These are phyloP conservation scores for Apolygus lucorum DNA, from an alignment of 1,140 invertebrate species.

Conservation along the genomic window DNA sequence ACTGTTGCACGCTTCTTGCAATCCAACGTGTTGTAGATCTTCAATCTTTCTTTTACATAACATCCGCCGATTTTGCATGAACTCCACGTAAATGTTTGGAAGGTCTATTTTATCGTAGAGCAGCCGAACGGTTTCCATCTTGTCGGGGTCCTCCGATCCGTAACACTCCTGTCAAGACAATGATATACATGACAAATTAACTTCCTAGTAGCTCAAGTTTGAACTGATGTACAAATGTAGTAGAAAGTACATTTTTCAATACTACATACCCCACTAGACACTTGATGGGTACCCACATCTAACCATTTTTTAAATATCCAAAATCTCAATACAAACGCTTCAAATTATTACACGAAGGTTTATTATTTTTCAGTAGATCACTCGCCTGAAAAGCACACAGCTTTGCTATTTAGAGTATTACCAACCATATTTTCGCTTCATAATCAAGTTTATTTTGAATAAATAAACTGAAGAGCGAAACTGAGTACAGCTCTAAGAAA, in stretches of 20 bases:
- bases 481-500: no score
- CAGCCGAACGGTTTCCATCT: background rate
- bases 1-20: background rate
- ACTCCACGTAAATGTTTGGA: background rate
- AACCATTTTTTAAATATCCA: background rate
- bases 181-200: background rate
- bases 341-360: no score
- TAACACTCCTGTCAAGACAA: background rate
- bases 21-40: background rate
- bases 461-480: no score
- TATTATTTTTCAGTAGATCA: no score
- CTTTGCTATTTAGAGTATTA: no score
- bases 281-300: background rate
- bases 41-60: background rate
- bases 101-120: background rate
- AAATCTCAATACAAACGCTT: background rate
- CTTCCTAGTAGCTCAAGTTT: background rate
- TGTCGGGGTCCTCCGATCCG: background rate
- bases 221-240: background rate
- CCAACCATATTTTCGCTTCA: no score
- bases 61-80: background rate
- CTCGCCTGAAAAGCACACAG: no score
- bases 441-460: background rate
- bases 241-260: background rate
- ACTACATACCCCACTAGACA: background rate